Evolutionary conservation across 1,140 invertebrate genomes (phyloP), one percentile per base, ranked within the genome.

Genomic region (Panagrolaimus sp.): DNA sequence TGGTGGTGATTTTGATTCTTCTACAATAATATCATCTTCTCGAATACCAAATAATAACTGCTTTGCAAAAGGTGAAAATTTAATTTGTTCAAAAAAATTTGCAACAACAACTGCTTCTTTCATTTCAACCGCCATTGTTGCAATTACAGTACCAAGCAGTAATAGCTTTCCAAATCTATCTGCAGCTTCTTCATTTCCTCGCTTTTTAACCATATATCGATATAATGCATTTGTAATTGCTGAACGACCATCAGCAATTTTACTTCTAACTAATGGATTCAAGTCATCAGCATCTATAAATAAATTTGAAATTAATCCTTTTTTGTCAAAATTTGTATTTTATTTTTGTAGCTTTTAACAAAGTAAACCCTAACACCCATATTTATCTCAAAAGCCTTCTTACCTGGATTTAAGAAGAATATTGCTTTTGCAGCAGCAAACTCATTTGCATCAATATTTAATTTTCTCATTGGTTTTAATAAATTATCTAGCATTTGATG

Each of bases 321-420:
- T n/a, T n/a, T n/a, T n/a, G n/a, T n/a, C n/a, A n/a, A 67, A 67
- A 68, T 63, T 67, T 20, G 44, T 68, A 25, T 25, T 20, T 68
- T 23, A 44, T 48, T 72, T 48, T 71, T 66, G 65, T 47, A 67
- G 57, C 31, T 67, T 62, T 47, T 14, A 25, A 69, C 20, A 5
- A 9, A 45, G 9, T 9, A 25, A 64, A 51, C 45, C 69, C 3
- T 62, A 66, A 43, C 23, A 61, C 45, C 3, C 42, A n/a, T 42
- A 23, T 69, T 25, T 20, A 5, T 27, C 5, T 5, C 16, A 69
- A 42, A 65, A 38, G 61, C 2, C 2, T 2, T 2, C 31, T 38
- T 67, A 82, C 78, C 78, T 25, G 80, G 80, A 75, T 82, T 82
- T n/a, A 82, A 57, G 65, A 82, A 82, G 69, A 82, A 82, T 44